phyloP scores from a whole-genome alignment of 64 coral and sea anemone genomes.

The Porites australiensis region DNA sequence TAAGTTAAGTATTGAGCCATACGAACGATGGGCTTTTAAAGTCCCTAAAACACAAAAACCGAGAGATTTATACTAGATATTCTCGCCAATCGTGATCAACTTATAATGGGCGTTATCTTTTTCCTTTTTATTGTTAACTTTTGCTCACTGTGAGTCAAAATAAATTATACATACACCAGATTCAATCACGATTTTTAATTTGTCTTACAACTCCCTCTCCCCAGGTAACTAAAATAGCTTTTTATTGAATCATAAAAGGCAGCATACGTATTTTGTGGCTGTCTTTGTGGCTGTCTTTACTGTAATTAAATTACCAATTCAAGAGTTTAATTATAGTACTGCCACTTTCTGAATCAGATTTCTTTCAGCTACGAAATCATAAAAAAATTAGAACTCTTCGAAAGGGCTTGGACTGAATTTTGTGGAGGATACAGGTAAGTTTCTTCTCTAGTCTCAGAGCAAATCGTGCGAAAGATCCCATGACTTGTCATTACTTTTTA shows the following conservation, averaged over 20 bases:
- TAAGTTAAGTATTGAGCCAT: neutral
- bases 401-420: too few relatives aligned
- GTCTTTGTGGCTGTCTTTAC: neutral
- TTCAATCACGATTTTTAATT: constrained; percentile 1
- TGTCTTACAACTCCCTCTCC: neutral
- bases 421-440: neutral
- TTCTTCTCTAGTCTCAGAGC: neutral
- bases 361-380: neutral
- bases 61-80: too few relatives aligned
- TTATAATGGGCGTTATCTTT: neutral
- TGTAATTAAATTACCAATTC: neutral
- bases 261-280: neutral
- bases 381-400: neutral
- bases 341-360: neutral
- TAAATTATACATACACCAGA: neutral
- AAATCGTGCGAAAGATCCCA: neutral
- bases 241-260: neutral
- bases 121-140: neutral
- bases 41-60: neutral
- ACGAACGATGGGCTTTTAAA: neutral
- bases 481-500: neutral
- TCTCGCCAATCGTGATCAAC: too few relatives aligned
- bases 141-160: neutral
- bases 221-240: neutral
- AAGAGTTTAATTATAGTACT: neutral